phyloP scores from a whole-genome alignment of 2,113 vertebrate genomes.

The Serinus canaria region DNA sequence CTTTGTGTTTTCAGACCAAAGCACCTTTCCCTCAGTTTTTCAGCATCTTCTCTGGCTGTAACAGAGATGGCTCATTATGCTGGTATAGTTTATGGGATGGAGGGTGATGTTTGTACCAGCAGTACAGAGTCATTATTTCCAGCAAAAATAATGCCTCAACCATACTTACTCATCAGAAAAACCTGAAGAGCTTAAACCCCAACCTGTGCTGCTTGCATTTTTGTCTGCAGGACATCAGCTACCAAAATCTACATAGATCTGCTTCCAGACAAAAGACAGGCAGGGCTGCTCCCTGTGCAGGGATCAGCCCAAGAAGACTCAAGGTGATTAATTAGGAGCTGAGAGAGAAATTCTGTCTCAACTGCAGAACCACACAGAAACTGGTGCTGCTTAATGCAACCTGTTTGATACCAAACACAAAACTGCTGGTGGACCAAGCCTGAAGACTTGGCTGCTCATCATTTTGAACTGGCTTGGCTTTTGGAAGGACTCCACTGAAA shows the following conservation, averaged over 20 bases:
- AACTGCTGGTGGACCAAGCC: not conserved
- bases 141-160: not conserved
- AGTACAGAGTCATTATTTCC: not conserved
- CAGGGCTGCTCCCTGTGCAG: not conserved
- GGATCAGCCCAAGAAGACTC: not conserved
- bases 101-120: not conserved
- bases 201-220: not conserved
- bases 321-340: not conserved
- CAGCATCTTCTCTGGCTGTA: not conserved
- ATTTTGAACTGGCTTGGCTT: not conserved
- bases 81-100: not conserved
- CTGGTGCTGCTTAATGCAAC: not conserved
- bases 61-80: not conserved
- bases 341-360: not conserved
- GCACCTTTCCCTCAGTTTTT: not conserved
- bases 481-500: not conserved
- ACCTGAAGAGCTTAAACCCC: not conserved
- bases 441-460: not conserved
- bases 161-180: not conserved
- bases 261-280: not conserved
- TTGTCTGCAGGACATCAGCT: not conserved
- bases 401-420: not conserved
- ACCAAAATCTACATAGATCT: not conserved
- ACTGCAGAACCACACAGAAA: not conserved
- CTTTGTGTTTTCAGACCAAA: not conserved